Evolutionary conservation across 2,888 invertebrate species (phyloP).

Genomic region (Polydesmus complanatus): DNA sequence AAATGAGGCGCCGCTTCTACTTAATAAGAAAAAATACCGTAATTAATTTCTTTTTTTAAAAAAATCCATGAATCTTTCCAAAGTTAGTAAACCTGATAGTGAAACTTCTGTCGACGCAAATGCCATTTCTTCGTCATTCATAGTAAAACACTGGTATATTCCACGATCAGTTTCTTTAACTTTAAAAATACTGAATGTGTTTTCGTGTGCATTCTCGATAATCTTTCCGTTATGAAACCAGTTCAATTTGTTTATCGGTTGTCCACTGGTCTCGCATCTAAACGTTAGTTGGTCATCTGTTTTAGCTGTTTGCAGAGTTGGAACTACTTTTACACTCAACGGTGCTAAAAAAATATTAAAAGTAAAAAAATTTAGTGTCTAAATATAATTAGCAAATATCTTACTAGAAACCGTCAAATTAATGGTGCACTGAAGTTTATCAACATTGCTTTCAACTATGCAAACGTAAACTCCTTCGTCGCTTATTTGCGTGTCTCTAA

Average conservation of each 20-base stretch:
- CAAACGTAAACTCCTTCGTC: neutral
- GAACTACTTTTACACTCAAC: slow-evolving; percentile 12
- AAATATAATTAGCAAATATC: neutral
- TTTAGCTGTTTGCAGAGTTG: slow-evolving; percentile 20
- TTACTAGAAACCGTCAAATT: neutral
- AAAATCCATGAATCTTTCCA: neutral
- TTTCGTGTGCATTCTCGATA: slow-evolving; percentile 19
- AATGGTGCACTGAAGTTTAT: neutral
- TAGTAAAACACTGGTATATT: slow-evolving; percentile 29
- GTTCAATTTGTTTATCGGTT: slow-evolving; percentile 20
- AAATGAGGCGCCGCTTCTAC: slow-evolving; percentile 1
- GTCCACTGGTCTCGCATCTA: slow-evolving; percentile 18
- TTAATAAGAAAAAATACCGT: neutral
- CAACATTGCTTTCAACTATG: neutral
- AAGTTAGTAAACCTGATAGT: slow-evolving; percentile 28
- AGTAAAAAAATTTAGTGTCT: neutral
- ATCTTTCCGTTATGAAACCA: slow-evolving; percentile 26
- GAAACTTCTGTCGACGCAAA: slow-evolving; percentile 60
- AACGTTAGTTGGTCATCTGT: slow-evolving; percentile 22
- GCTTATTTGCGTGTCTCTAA: neutral
- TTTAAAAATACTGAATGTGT: slow-evolving; percentile 24
- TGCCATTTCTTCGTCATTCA: slow-evolving; percentile 34
- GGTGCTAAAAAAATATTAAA: neutral
- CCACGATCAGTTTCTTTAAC: slow-evolving; percentile 31
- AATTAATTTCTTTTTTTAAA: neutral